Percentiles rank a stretch among this genome's conserved stretches.
phyloP scores from a whole-genome alignment of 2,888 invertebrate species.

The Amiota communis region DNA sequence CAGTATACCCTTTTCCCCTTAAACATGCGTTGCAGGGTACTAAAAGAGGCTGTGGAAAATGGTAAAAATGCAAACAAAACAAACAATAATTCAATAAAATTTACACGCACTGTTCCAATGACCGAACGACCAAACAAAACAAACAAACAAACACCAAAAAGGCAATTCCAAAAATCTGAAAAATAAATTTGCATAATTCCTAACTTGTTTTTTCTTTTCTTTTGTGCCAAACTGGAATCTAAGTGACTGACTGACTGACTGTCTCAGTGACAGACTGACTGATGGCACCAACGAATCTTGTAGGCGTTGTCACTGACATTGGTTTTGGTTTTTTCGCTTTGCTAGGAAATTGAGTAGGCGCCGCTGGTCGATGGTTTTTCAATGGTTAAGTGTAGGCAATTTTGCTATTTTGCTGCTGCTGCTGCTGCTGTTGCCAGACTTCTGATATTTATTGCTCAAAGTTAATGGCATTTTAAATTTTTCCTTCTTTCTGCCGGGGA shows the following conservation, averaged over 20 bases:
- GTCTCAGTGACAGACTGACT: not conserved
- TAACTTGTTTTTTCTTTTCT: constrained; percentile 27
- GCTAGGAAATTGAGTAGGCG: constrained; percentile 11
- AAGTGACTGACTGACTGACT: not conserved
- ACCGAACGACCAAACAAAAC: constrained; percentile 1
- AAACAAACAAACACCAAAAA: constrained; percentile 47
- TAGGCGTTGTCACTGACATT: not conserved
- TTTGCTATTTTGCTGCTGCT: constrained; percentile 2
- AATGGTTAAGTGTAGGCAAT: not conserved
- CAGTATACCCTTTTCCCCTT: too few species aligned
- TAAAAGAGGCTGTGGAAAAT: constrained; percentile 11
- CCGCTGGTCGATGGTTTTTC: not conserved
- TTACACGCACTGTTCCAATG: constrained; percentile 30
- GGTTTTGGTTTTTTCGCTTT: not conserved
- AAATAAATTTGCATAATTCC: constrained; percentile 64
- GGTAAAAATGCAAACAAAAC: constrained; percentile 36
- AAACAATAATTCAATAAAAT: constrained; percentile 57
- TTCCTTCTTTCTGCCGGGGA: not conserved
- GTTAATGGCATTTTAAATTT: constrained; percentile 62
- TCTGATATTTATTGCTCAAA: constrained; percentile 60
- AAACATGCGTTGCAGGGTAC: too few species aligned
- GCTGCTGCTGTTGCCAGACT: constrained; percentile 2
- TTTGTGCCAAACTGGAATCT: constrained; percentile 3
- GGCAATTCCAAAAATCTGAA: constrained; percentile 48
- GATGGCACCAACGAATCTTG: not conserved